Evolutionary conservation across 2,888 invertebrate species (phyloP).

Genomic region (Dione vanillae): DNA sequence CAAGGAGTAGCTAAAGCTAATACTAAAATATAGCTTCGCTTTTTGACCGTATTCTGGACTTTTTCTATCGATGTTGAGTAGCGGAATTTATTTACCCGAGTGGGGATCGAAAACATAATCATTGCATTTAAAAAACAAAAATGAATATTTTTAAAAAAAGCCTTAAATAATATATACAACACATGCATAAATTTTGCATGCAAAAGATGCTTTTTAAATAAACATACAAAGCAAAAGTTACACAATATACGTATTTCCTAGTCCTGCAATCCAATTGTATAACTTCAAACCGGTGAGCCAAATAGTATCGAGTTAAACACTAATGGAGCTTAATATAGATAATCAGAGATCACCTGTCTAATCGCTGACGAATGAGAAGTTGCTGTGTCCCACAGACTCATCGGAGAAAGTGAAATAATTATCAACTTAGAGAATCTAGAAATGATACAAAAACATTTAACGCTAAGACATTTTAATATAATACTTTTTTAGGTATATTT

Average conservation of each 20-base stretch:
- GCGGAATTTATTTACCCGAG: too few species aligned
- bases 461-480: too few species aligned
- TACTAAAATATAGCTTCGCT: too few species aligned
- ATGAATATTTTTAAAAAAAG: neutral
- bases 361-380: constrained; percentile 73
- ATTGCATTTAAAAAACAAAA: neutral
- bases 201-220: constrained; percentile 16
- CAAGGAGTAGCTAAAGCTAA: too few species aligned
- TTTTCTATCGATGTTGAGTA: too few species aligned
- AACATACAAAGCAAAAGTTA: constrained; percentile 34
- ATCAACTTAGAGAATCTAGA: constrained; percentile 50
- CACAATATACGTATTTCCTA: constrained; percentile 42
- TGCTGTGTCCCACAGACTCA: constrained; percentile 63
- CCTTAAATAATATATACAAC: neutral
- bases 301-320: constrained; percentile 77
- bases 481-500: too few species aligned
- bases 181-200: neutral
- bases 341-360: constrained; percentile 75
- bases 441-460: constrained; percentile 36
- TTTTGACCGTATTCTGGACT: too few species aligned
- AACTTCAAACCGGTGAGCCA: constrained; percentile 67
- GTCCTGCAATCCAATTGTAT: constrained; percentile 59
- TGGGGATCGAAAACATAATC: too few species aligned
- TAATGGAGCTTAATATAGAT: constrained; percentile 75
- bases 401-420: constrained; percentile 76